A percentile compares a stretch with the other conserved stretches of the same genome.
Evolutionary conservation across 2,888 invertebrate species (phyloP).

Genomic region (Muschampia plurimacula): DNA sequence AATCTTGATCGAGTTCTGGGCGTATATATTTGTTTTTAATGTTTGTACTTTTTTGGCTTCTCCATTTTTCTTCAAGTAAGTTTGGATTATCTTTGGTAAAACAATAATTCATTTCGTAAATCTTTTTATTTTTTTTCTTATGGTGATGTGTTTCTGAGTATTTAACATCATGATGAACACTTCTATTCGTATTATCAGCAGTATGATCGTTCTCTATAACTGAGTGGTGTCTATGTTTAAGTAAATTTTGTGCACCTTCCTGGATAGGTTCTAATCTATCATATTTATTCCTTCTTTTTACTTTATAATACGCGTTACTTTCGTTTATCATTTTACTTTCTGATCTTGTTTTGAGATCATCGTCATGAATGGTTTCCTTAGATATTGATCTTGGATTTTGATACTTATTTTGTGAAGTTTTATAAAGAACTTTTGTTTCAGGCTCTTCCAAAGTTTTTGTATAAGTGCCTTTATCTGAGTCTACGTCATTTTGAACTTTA

Average conservation of each 20-base stretch:
- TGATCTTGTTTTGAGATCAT: conserved; percentile 31
- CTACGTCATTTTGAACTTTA: conserved; percentile 46
- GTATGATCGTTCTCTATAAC: not conserved
- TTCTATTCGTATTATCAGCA: not conserved
- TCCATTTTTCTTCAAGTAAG: conserved; percentile 44
- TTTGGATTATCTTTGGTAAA: conserved; percentile 42
- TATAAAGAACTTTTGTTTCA: conserved; percentile 62
- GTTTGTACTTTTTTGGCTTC: conserved; percentile 51
- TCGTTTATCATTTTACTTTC: conserved; percentile 21
- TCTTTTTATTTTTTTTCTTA: conserved; percentile 49
- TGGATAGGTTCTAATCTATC: conserved; percentile 49
- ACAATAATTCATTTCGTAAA: conserved; percentile 48
- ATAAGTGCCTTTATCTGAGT: conserved; percentile 44
- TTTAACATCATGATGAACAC: conserved; percentile 29
- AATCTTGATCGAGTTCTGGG: conserved; percentile 63
- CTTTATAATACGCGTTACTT: conserved; percentile 35
- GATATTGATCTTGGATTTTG: conserved; percentile 51
- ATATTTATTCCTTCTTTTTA: conserved; percentile 39
- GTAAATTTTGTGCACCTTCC: conserved; percentile 5
- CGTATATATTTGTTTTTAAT: conserved; percentile 41
- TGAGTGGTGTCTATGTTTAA: not conserved
- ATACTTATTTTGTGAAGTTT: conserved; percentile 55
- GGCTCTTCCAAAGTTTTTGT: conserved; percentile 45
- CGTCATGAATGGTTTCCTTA: conserved; percentile 44
- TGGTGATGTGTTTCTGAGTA: conserved; percentile 44